phyloP scores from a whole-genome alignment of 2,888 invertebrate genomes.

The Nezara viridula region DNA sequence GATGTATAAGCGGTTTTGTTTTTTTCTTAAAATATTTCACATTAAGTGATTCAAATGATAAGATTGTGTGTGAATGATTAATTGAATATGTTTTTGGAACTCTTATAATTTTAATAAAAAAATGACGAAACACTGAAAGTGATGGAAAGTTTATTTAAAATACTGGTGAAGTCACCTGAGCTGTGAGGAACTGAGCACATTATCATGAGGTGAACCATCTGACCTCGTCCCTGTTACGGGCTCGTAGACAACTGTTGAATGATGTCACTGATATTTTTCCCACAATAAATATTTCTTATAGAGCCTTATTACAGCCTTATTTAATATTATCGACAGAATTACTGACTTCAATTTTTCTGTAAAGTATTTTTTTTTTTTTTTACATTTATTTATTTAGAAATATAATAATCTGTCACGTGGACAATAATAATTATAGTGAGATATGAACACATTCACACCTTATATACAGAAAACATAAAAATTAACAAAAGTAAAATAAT shows the following conservation, averaged over 20 bases:
- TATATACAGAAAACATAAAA: too few relatives aligned
- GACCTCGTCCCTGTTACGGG: slow-evolving; percentile 6
- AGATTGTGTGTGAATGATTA: background rate
- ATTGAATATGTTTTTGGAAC: too few relatives aligned
- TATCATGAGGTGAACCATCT: background rate
- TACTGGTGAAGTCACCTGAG: background rate
- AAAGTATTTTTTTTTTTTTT: too few relatives aligned
- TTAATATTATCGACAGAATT: too few relatives aligned
- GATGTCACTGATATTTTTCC: background rate
- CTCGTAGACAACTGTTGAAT: background rate
- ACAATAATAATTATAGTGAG: too few relatives aligned
- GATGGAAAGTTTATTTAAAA: background rate
- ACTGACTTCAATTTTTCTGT: too few relatives aligned
- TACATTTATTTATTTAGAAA: too few relatives aligned
- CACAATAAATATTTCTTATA: background rate
- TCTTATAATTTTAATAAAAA: background rate
- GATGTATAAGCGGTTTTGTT: too few relatives aligned
- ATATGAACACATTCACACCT: too few relatives aligned
- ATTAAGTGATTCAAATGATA: background rate
- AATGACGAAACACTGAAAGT: background rate
- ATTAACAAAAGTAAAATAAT: too few relatives aligned
- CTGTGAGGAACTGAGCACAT: background rate
- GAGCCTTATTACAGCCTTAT: background rate
- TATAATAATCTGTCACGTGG: too few relatives aligned
- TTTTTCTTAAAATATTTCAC: too few relatives aligned